These are phyloP conservation scores for Shargacucullia verbasci DNA, from an alignment of 2,888 invertebrate species.

Conservation along the genomic window DNA sequence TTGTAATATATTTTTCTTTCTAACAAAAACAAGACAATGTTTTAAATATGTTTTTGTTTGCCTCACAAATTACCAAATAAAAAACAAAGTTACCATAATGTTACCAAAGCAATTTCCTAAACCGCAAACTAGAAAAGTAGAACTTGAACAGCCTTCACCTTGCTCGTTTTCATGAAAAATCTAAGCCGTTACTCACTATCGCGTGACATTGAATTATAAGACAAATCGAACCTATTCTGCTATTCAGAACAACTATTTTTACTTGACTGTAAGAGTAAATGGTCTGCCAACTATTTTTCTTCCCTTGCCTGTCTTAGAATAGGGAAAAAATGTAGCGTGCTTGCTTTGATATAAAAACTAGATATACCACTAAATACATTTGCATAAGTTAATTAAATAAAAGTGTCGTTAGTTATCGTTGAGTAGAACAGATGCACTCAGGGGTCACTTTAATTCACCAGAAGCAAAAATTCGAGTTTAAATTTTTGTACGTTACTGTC, in stretches of 20 bases:
- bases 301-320: slow-evolving; percentile 26
- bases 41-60: too few species aligned
- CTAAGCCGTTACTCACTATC: slow-evolving; percentile 39
- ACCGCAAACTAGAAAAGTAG: slow-evolving; percentile 20
- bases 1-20: too few species aligned
- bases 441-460: slow-evolving; percentile 14
- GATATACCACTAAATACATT: too few species aligned
- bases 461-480: slow-evolving; percentile 9
- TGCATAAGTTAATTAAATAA: too few species aligned
- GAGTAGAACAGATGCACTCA: too few species aligned
- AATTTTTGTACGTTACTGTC: slow-evolving; percentile 21
- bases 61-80: too few species aligned
- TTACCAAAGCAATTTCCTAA: slow-evolving; percentile 18
- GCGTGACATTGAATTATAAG: slow-evolving; percentile 59
- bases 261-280: slow-evolving; percentile 30
- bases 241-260: slow-evolving; percentile 36
- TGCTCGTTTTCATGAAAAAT: slow-evolving; percentile 51
- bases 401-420: too few species aligned
- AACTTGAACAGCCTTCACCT: slow-evolving; percentile 47
- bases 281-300: slow-evolving; percentile 31
- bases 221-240: slow-evolving; percentile 36
- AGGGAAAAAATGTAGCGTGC: slow-evolving; percentile 32
- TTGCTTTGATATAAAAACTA: too few species aligned
- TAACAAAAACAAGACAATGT: too few species aligned
- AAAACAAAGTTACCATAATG: not conserved